Conservation (phyloP, 2,797 vertebrate genomes). For the Valencia hispanica region DNA sequence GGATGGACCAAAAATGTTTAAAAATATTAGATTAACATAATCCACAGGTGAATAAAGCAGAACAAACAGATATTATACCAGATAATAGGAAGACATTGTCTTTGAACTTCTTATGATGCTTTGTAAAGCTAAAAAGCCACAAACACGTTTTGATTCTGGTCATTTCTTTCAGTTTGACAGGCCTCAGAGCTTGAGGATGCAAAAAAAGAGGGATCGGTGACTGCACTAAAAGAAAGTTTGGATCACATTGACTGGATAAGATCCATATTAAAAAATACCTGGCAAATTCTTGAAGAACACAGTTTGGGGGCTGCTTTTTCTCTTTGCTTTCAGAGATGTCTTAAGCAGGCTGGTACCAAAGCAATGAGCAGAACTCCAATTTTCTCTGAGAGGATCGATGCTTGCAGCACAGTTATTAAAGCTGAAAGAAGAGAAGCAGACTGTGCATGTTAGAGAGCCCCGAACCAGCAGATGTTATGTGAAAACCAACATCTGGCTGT, state of each 20-base stretch:
- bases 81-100: neutral
- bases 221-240: slow-evolving; percentile 27
- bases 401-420: slow-evolving; percentile 1
- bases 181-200: slow-evolving; percentile 31
- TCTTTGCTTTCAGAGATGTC: slow-evolving; percentile 17
- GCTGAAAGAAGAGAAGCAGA: slow-evolving; percentile 33
- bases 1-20: too few relatives aligned
- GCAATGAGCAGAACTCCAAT: neutral
- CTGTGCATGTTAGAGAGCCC: neutral
- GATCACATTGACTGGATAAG: slow-evolving; percentile 29
- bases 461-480: slow-evolving; percentile 45
- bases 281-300: slow-evolving; percentile 29
- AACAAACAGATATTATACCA: neutral
- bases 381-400: slow-evolving; percentile 35
- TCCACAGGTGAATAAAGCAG: neutral
- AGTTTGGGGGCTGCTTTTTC: slow-evolving; percentile 11
- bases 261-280: slow-evolving; percentile 32
- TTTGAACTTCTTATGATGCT: slow-evolving; percentile 3
- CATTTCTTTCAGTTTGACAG: slow-evolving; percentile 33
- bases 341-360: neutral
- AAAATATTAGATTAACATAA: too few relatives aligned
- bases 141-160: slow-evolving; percentile 7
- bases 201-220: slow-evolving; percentile 22
- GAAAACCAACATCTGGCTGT: slow-evolving; percentile 45
- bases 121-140: neutral